Base-by-base conservation (phyloP, 2,888 invertebrate species). In the Chalcosyrphus nemorum region DNA sequence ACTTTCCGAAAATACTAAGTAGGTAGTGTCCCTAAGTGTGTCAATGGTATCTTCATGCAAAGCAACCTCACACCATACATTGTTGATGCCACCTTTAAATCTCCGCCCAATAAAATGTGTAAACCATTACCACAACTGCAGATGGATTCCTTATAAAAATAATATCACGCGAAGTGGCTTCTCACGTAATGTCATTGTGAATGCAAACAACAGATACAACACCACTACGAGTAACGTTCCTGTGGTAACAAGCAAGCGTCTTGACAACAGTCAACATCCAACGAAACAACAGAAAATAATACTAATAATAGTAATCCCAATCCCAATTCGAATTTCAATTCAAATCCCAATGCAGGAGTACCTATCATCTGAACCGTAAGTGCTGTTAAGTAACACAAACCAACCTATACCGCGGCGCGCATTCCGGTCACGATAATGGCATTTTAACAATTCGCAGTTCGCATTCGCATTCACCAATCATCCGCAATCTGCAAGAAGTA, bases 341-440 rank as follows among this genome's bases (percentile, higher is more conserved):
- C 47, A 32, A 77, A 72, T 71, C 52, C 66, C 24, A 63, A 54
- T 50, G 17, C 50, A 56, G 45, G n/a, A 63, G 35, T 50, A n/a
- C n/a, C n/a, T n/a, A 47, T 29, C 54, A 50, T 61, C 61, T 52
- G n/a, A n/a, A 41, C 38, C 66, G 41, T 68, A 78, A 78, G 78
- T 68, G 82, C 72, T 68, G 72, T 82, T 82, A 68, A 72, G 81
- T 81, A 81, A 81, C 77, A 81, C 77, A 77, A 81, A 77, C 81
- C 81, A 72, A 21, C n/a, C 24, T 11, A 32, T 32, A 32, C 50
- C 77, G 13, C 11, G 17, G 63, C 43, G 71, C 56, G 56, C 72
- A 82, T 78, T 78, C 78, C 72, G 66, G 82, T 82, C 82, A 82
- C 82, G 82, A 82, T 82, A 78, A 78, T 82, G 82, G 78, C 82